Evolutionary conservation across 2,113 vertebrate species (phyloP).

Genomic region (Rhinopomastus cyanomelas): DNA sequence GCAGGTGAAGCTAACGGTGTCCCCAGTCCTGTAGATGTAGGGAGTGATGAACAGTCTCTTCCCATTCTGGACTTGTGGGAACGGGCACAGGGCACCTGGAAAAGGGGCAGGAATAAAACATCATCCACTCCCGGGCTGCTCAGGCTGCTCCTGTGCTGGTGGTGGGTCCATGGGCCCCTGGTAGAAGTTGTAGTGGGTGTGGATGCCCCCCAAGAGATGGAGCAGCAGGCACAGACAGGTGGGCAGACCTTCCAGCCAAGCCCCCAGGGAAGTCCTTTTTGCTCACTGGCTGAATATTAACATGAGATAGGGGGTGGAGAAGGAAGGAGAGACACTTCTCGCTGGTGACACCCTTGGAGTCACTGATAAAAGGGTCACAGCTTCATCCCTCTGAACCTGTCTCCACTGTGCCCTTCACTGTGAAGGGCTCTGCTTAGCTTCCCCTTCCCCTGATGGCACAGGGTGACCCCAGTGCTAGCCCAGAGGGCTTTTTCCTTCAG

Average conservation of each 20-base stretch:
- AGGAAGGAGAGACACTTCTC: background rate
- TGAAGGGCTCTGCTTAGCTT: background rate
- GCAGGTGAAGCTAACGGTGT: background rate
- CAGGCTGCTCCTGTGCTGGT: rapidly evolving
- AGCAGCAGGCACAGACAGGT: background rate
- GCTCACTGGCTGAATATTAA: background rate
- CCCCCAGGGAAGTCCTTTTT: background rate
- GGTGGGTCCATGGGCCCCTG: background rate
- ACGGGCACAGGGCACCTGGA: rapidly evolving
- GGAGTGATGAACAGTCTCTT: rapidly evolving
- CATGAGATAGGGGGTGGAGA: background rate
- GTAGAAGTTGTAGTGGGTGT: too few species aligned
- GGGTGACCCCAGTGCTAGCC: rapidly evolving
- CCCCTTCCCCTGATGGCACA: background rate
- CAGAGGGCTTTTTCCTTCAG: background rate
- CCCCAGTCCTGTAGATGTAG: rapidly evolving
- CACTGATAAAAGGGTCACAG: background rate
- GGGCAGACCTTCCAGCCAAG: background rate
- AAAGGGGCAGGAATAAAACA: rapidly evolving
- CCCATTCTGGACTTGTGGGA: rapidly evolving
- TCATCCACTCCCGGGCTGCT: rapidly evolving
- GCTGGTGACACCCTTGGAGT: background rate
- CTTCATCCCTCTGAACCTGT: too few species aligned
- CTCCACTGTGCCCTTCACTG: too few species aligned
- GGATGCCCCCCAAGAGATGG: too few species aligned